Evolutionary conservation across 2,113 vertebrate species (phyloP), one percentile per base, ranked within the genome.

Genomic region (Micromys minutus): DNA sequence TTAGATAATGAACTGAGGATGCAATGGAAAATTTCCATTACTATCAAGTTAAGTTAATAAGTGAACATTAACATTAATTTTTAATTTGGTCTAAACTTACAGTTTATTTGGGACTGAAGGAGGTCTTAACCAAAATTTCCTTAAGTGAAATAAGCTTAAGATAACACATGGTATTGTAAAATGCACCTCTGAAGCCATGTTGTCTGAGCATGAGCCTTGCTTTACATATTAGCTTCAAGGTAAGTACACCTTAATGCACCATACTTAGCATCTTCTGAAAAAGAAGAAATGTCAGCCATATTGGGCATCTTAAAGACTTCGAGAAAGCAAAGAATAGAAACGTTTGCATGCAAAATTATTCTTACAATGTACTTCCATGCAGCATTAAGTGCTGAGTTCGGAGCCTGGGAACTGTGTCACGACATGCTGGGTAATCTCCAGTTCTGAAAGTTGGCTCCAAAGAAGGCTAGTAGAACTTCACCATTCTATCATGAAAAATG

Each of bases 41-140:
- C 34, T 65, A 29, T 55, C 11, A 36, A 74, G 61, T 69, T 84
- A 55, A 69, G 67, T 55, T 86, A 89, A 83, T 69, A 65, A 57
- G 7, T 89, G 13, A 4, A 31, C 7, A 74, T 77, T 87, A 17
- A 55, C 71, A 71, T 26, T 52, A 13, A 69, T 69, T 90, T 87
- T 87, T 94, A 76, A 17, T 45, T 92, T n/a, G 0, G 21, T 42
- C 76, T 52, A 87, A 83, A n/a, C 55, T 47, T 17, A 59, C n/a
- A 84, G 0, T 0, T 52, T 85, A 13, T 0, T 63, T 88, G 31
- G 29, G 22, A 16, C 5, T 36, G 3, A 79, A 84, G 42, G 34
- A 89, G 17, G 24, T 4, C 1, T 75, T 84, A 42, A 87, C 12
- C 59, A 74, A 17, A 95, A 87, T 91, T 86, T 76, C 76, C 81